A percentile compares a stretch with the other conserved stretches of the same genome.
Conservation (phyloP, 2,888 invertebrate species). For the Drosophila macrothrix region DNA sequence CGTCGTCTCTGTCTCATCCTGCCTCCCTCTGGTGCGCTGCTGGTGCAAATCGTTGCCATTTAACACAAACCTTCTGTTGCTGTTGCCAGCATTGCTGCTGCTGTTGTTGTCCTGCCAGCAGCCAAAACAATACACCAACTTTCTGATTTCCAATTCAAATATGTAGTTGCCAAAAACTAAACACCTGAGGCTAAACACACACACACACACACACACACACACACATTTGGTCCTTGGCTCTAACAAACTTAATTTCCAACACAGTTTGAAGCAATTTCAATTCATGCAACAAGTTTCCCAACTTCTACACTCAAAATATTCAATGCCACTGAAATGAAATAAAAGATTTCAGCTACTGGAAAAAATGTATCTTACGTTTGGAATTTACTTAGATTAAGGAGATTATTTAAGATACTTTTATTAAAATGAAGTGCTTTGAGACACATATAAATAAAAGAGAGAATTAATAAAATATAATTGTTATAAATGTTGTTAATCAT, state of each 20-base stretch:
- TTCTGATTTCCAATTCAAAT: constrained; percentile 35
- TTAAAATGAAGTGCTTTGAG: not conserved
- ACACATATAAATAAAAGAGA: not conserved
- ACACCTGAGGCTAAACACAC: constrained; percentile 45
- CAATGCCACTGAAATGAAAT: not conserved
- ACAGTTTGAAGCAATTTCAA: constrained; percentile 47
- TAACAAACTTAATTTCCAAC: not conserved
- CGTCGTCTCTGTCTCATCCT: constrained; percentile 6
- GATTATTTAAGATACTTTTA: not conserved
- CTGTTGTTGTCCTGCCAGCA: constrained; percentile 35
- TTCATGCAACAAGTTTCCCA: constrained; percentile 57
- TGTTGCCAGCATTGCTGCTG: constrained; percentile 28
- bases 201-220: not conserved
- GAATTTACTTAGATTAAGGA: not conserved
- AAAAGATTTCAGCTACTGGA: not conserved
- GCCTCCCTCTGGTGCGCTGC: constrained; percentile 70
- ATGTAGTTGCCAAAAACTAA: constrained; percentile 29
- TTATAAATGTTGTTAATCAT: not conserved
- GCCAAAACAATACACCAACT: constrained; percentile 41
- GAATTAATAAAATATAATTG: no score
- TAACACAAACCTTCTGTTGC: constrained; percentile 61
- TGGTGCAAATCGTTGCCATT: constrained; percentile 76
- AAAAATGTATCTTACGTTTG: not conserved
- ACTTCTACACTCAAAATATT: constrained; percentile 3
- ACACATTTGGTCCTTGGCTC: not conserved